Percentiles rank a stretch among this genome's conserved stretches.
Evolutionary conservation across 1,140 invertebrate genomes (phyloP).

Genomic region (Olivierus martensii): DNA sequence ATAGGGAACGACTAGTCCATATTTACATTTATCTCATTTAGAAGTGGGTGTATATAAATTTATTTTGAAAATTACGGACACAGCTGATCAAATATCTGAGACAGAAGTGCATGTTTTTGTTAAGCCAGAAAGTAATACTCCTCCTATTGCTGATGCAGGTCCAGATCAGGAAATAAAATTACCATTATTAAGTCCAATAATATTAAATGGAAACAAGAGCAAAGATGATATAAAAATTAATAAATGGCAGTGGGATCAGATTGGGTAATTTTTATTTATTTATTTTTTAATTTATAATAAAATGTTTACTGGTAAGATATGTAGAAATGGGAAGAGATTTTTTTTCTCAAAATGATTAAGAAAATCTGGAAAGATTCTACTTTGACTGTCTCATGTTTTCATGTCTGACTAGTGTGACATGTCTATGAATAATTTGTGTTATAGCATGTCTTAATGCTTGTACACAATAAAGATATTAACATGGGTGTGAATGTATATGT

Average conservation of each 20-base stretch:
- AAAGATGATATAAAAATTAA: conserved; percentile 71
- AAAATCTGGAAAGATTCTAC: too few species aligned
- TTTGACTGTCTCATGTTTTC: too few species aligned
- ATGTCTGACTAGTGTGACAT: too few species aligned
- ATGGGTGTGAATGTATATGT: too few species aligned
- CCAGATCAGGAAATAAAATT: conserved; percentile 46
- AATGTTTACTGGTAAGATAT: too few species aligned
- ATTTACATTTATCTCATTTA: conserved; percentile 68
- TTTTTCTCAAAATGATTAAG: too few species aligned
- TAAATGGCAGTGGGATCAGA: conserved; percentile 66
- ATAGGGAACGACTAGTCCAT: conserved; percentile 58
- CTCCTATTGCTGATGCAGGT: conserved; percentile 44
- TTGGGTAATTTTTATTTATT: conserved; percentile 39
- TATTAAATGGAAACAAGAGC: conserved; percentile 63
- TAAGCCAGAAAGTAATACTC: conserved; percentile 70
- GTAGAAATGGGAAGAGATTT: too few species aligned
- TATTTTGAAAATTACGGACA: conserved; percentile 80
- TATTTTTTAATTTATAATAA: too few species aligned
- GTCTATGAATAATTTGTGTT: too few species aligned
- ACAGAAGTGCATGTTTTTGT: conserved; percentile 87
- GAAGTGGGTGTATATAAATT: conserved; percentile 91
- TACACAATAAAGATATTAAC: too few species aligned
- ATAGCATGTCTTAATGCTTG: too few species aligned
- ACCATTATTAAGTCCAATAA: conserved; percentile 52
- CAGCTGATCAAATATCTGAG: conserved; percentile 65